A percentile compares a stretch with the other conserved stretches of the same genome.
Conservation (phyloP, 2,113 vertebrate genomes). For the Stigmatopora argus region DNA sequence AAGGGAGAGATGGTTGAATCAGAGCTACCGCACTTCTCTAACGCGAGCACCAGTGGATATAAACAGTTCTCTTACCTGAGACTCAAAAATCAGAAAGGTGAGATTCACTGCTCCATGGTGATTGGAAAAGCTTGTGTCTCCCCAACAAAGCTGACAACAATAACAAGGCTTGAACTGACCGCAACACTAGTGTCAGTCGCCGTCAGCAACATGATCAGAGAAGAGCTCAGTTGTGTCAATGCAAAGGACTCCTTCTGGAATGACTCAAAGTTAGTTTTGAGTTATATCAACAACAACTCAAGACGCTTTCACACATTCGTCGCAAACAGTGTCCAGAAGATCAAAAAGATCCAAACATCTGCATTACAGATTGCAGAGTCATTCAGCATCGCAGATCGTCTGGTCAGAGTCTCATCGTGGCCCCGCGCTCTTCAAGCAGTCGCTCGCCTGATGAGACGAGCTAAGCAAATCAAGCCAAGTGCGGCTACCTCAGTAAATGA, state of each 20-base stretch:
- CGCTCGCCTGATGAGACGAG: background rate
- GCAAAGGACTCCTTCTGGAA: background rate
- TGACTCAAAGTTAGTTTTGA: too few species aligned
- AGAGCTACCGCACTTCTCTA: constrained; percentile 7
- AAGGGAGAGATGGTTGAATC: background rate
- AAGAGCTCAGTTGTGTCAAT: constrained; percentile 14
- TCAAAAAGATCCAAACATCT: background rate
- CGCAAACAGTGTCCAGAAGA: constrained; percentile 17
- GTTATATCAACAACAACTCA: constrained; percentile 12
- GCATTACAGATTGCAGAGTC: too few species aligned
- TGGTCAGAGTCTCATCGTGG: constrained; percentile 10
- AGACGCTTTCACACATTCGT: constrained; percentile 14
- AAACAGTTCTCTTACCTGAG: constrained; percentile 7
- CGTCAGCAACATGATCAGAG: background rate
- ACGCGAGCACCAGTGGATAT: constrained; percentile 9
- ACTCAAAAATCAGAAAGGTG: background rate
- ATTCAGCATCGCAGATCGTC: background rate
- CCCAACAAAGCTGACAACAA: constrained; percentile 1
- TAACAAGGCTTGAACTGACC: constrained; percentile 3
- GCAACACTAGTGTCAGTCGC: constrained; percentile 5
- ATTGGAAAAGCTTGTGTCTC: constrained; percentile 1
- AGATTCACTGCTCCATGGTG: background rate
- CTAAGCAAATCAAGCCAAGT: background rate
- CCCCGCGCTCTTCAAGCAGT: background rate
- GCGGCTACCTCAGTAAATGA: background rate